phyloP scores from a whole-genome alignment of 2,797 vertebrate genomes.

The Coregonus sp. region DNA sequence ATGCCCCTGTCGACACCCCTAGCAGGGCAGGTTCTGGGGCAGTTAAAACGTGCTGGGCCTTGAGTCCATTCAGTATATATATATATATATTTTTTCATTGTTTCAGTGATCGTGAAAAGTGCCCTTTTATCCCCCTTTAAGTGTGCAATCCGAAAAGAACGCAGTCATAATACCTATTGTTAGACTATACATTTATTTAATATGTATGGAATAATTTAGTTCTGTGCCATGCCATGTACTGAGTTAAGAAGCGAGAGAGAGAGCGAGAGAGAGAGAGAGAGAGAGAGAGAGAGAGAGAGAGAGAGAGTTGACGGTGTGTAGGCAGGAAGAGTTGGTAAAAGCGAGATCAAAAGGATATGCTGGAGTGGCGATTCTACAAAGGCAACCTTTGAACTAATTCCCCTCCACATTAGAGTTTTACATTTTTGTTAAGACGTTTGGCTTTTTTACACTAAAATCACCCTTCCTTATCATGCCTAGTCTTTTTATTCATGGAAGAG shows the following conservation, averaged over 20 bases:
- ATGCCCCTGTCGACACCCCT: conserved; percentile 62
- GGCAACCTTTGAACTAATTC: conserved; percentile 69
- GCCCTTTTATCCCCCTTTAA: conserved; percentile 60
- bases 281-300: conserved; percentile 10
- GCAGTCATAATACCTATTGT: conserved; percentile 59
- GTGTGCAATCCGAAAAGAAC: conserved; percentile 60
- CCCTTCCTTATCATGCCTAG: background rate
- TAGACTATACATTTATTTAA: conserved; percentile 66
- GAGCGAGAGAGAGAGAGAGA: conserved; percentile 3
- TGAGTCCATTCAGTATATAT: conserved; percentile 57
- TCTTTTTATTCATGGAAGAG: background rate
- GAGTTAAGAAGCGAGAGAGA: conserved; percentile 39
- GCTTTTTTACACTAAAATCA: background rate
- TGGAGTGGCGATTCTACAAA: conserved; percentile 54
- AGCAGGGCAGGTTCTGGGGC: background rate
- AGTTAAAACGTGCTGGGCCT: conserved; percentile 25
- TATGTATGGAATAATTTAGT: conserved; percentile 76
- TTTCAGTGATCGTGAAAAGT: conserved; percentile 63
- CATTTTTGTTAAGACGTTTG: background rate
- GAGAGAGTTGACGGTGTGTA: conserved; percentile 56
- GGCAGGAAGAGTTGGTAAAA: conserved; percentile 68
- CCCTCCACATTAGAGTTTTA: conserved; percentile 28
- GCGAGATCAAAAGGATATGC: conserved; percentile 77
- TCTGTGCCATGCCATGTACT: conserved; percentile 63
- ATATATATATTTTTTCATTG: conserved; percentile 58